Base-by-base conservation (phyloP, 2,797 vertebrate species). In the Arnoldichthys spilopterus region DNA sequence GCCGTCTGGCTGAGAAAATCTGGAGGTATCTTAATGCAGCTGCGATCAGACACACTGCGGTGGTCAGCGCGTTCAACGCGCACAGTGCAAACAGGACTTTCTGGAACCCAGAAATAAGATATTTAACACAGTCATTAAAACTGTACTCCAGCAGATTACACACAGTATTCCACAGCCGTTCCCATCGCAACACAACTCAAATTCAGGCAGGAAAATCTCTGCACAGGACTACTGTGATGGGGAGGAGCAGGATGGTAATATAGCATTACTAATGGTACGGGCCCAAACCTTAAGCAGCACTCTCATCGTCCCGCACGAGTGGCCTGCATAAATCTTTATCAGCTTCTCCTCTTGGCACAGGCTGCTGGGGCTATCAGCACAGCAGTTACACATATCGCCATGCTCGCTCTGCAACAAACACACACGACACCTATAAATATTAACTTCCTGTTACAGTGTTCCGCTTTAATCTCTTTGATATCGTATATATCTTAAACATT, bases 71-170 rank as follows among this genome's bases (percentile, higher is more conserved):
- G 6, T 95, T 96, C 87, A 98, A 89, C 61, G 90, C 93, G 84
- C 95, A 96, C 80, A 96, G 86, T 0, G 93, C 94, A 84, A 96
- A 94, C 76, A 97, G 88, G 12, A 96, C 89, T 90, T 96, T 96
- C 96, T 98, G 87, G 8, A 84, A 83, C 51, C 83, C 80, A 78
- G 5, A 66, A 63, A 78, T 22, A 45, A 32, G 49, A 6, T 40
- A 6, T 24, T 7, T 45, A 30, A 16, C 40, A n/a, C 4, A 51
- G 13, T 20, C 32, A 47, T 2, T 64, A 30, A 37, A 56, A 34
- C 18, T 9, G 13, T 3, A 22, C 20, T 34, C 26, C 53, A 47
- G 45, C 12, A 16, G 26, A 32, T 20, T 49, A 40, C 22, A 13
- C 18, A 37, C 71, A 15, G 70, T 40, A 34, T 37, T 67, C 47